Evolutionary conservation across 2,113 vertebrate genomes (phyloP), one percentile per base, ranked within the genome.

Genomic region (Malaclemys terrapin): DNA sequence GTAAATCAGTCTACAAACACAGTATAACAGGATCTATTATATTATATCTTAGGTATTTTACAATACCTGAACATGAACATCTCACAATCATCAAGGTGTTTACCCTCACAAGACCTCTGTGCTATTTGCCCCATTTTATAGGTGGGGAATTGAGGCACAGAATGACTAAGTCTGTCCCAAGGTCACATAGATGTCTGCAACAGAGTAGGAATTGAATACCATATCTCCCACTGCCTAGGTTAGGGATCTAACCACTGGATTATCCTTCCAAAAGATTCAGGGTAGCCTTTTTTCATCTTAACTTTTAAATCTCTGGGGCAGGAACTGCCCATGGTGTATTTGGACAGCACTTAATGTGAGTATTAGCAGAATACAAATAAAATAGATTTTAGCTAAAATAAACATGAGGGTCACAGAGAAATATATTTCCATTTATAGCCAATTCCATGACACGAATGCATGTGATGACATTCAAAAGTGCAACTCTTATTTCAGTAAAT

Each of bases 261-360:
- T 38, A 72, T 38, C 17, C 65, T 89, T 95, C 80, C 29, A 38
- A 88, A 27, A 82, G 91, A 92, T 56, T 38, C 52, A 84, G 25
- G 89, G 12, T 2, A 92, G 82, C 12, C 59, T 80, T 90, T 76
- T 8, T 13, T 10, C 50, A 72, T 14, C 45, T 75, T 84, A 9
- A 25, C 38, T 88, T 95, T 93, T 82, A 93, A 91, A 85, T 72
- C 17, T n/a, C 57, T 29, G 42, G n/a, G 10, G 85, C 85, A 83
- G 57, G 20, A 17, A 78, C 13, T 50, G 7, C 27, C 87, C 49
- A 10, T 42, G 5, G 20, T 25, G 12, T 45, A 45, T 76, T 45
- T 45, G 5, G 72, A 76, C 10, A 45, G 42, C 22, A 76, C 24
- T 45, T 76, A 76, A 76, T 27, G 10, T 25, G 22, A 24, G 24